A percentile compares a stretch with the other conserved stretches of the same genome.
phyloP scores from a whole-genome alignment of 92 coral and sea anemone genomes.

The Palythoa caribaeorum region DNA sequence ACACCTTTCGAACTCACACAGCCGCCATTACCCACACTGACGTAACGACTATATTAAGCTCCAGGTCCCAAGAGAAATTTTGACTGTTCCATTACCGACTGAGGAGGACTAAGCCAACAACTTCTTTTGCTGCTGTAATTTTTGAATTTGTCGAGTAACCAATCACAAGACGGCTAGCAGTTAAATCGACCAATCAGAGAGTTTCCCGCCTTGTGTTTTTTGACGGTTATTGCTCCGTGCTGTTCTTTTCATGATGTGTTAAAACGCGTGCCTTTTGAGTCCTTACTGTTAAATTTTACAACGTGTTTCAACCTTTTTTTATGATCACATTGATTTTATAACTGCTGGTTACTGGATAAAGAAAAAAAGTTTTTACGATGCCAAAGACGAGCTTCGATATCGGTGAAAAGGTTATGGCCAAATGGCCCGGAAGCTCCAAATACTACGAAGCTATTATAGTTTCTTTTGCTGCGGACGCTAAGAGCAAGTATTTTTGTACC shows the following conservation, averaged over 20 bases:
- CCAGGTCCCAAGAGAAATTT: constrained; percentile 8
- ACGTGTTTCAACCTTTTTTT: background rate
- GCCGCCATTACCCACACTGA: constrained; percentile 51
- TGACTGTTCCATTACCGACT: background rate
- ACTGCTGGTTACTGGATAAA: background rate
- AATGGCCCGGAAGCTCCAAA: constrained; percentile 93
- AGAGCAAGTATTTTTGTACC: background rate
- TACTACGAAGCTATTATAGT: constrained; percentile 87
- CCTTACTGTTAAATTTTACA: constrained; percentile 7
- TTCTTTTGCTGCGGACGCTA: constrained; percentile 41
- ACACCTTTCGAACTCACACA: constrained; percentile 44
- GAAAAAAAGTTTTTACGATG: constrained; percentile 36
- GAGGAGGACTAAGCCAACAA: background rate
- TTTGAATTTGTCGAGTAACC: constrained; percentile 28
- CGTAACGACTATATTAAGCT: constrained; percentile 14
- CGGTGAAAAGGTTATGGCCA: constrained; percentile 90
- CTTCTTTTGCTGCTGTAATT: background rate
- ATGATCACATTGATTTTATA: background rate
- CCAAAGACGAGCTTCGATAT: constrained; percentile 16
- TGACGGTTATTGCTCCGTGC: constrained; percentile 38
- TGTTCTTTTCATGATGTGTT: constrained; percentile 30
- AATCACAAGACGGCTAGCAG: background rate
- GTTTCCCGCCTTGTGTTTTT: constrained; percentile 33
- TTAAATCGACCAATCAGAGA: constrained; percentile 17
- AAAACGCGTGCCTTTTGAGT: constrained; percentile 26